Conservation (phyloP, 2,113 vertebrate genomes). For the Rhombomys opimus region DNA sequence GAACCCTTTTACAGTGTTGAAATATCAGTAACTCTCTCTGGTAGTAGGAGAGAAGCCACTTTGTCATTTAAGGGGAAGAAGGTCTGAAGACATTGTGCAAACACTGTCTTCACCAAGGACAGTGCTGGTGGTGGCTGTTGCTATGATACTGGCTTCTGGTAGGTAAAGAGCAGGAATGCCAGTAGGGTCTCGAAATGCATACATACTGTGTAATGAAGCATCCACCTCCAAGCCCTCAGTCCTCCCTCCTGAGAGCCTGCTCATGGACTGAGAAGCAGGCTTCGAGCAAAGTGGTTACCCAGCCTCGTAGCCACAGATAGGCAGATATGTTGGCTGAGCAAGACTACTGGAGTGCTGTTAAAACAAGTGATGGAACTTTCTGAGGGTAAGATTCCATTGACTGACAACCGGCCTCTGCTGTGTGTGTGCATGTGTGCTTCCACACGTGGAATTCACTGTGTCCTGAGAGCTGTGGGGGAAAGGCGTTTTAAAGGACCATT, state of each 20-base stretch:
- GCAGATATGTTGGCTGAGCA: neutral
- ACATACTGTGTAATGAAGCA: neutral
- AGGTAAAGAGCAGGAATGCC: neutral
- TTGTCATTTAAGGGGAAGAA: neutral
- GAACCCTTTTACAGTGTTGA: neutral
- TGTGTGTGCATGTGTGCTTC: neutral
- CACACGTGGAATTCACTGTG: neutral
- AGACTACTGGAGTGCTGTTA: neutral
- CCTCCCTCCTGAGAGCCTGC: neutral
- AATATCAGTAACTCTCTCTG: neutral
- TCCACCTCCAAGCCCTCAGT: neutral
- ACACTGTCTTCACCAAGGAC: neutral
- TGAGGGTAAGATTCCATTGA: neutral
- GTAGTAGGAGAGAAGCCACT: neutral
- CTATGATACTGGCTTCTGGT: neutral
- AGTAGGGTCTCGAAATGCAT: neutral
- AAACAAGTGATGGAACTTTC: neutral
- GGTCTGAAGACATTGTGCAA: neutral
- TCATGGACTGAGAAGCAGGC: neutral
- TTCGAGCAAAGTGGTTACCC: neutral
- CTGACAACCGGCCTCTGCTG: neutral
- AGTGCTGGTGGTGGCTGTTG: neutral
- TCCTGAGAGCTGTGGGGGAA: neutral
- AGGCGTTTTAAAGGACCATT: neutral
- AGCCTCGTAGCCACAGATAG: neutral